A percentile compares a stretch with the other conserved stretches of the same genome.
These are phyloP conservation scores for Meandrina meandrites DNA, from an alignment of 92 coral and sea anemone genomes.

Conservation along the genomic window DNA sequence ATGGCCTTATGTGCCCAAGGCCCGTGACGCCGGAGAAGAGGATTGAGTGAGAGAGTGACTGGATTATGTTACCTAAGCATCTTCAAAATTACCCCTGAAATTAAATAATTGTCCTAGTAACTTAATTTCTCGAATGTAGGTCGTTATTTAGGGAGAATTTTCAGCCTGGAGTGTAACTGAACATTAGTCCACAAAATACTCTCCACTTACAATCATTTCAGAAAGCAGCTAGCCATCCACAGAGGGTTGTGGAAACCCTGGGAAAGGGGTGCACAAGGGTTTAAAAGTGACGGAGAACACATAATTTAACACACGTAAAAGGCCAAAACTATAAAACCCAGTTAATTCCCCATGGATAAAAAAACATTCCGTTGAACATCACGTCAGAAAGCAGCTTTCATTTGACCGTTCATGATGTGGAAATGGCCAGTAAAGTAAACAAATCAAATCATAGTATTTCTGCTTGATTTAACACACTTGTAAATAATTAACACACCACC, in stretches of 20 bases:
- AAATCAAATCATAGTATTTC: slow-evolving; percentile 15
- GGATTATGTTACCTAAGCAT: too few relatives aligned
- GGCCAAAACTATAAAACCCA: not conserved
- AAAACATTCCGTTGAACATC: not conserved
- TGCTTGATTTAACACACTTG: slow-evolving; percentile 42
- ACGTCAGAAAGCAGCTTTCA: slow-evolving; percentile 6
- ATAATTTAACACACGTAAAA: too few relatives aligned
- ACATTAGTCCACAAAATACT: too few relatives aligned
- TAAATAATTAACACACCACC: slow-evolving; percentile 48
- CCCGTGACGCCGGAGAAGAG: too few relatives aligned
- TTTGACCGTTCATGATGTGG: not conserved
- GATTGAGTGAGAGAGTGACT: too few relatives aligned
- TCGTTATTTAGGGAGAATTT: not conserved
- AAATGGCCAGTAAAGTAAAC: not conserved
- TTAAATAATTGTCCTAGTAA: not conserved
- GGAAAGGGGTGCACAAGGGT: too few relatives aligned
- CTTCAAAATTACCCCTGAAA: not conserved
- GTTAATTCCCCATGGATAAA: not conserved
- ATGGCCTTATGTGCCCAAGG: too few relatives aligned
- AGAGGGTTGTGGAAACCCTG: too few relatives aligned
- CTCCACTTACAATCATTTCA: not conserved
- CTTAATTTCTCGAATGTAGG: not conserved
- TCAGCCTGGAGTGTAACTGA: not conserved
- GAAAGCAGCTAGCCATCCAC: too few relatives aligned
- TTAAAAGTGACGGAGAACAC: too few relatives aligned